Base-by-base conservation (phyloP, 2,113 vertebrate genomes). In the Actenoides lindsayi region DNA sequence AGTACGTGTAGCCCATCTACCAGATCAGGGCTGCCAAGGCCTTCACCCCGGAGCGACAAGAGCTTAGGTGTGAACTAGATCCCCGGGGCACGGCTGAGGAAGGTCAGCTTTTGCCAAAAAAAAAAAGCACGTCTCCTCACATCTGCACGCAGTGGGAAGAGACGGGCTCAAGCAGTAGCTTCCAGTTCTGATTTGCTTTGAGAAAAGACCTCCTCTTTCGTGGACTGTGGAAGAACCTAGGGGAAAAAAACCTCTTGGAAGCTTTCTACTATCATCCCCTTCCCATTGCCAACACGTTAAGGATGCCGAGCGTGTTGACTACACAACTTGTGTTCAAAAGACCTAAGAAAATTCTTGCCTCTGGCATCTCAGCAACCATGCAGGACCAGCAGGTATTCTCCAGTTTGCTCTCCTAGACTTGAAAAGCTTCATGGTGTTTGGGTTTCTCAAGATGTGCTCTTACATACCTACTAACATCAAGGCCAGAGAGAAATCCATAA, bases 281-380 rank as follows among this genome's bases (percentile, higher is more conserved):
- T 83, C 46, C 63, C 28, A 39, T 2, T 51, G 39, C 54, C 63
- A 84, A 39, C 30, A 27, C 16, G 15, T 23, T 17, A 27, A 48
- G 37, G 60, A 83, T 80, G 70, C 62, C 44, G 35, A 77, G 17
- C 2, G 11, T 23, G 11, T 60, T 79, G 70, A 67, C 46, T 81
- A 39, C 17, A 16, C 39, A 57, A 71, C 16, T 87, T 0, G 0
- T 6, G 12, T 65, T 90, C 67, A 53, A 68, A 82, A 83, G 53
- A 77, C 11, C 44, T 51, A 85, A 60, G 85, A 88, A 95, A 88
- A 83, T 88, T 91, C 35, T 82, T 82, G 85, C 88, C 71, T 79
- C 67, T 46, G 77, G 81, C 74, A 89, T 35, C 84, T 62, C 75
- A 59, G 54, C 53, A 86, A 53, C 85, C 33, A 21, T 16, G 53